phyloP scores from a whole-genome alignment of 2,888 invertebrate species.

The Heliconius hortense region DNA sequence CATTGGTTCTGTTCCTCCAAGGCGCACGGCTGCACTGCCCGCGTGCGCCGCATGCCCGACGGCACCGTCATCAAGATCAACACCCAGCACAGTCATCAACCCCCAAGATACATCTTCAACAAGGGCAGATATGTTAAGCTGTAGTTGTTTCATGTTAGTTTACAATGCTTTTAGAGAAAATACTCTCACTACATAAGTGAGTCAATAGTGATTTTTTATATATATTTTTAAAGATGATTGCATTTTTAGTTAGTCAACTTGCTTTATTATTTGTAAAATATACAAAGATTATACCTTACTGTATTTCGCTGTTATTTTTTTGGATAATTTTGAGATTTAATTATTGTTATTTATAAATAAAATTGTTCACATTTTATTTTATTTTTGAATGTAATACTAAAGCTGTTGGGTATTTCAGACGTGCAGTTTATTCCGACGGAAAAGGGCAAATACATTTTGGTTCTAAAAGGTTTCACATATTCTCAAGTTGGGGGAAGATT shows the following conservation, averaged over 20 bases:
- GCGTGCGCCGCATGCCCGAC: conserved; percentile 41
- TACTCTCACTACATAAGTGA: too few relatives aligned
- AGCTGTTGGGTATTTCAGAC: conserved; percentile 59
- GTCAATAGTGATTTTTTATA: not conserved
- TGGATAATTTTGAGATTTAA: not conserved
- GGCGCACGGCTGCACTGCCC: conserved; percentile 48
- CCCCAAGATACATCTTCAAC: conserved; percentile 46
- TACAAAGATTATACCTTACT: conserved; percentile 1
- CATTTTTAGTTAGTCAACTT: conserved; percentile 6
- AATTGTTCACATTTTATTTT: conserved; percentile 4
- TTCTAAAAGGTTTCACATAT: conserved; percentile 74
- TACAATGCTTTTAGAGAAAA: not conserved
- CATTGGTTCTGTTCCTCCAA: conserved; percentile 58
- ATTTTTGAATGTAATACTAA: conserved; percentile 44
- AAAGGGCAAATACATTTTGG: conserved; percentile 75
- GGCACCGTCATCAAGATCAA: conserved; percentile 43
- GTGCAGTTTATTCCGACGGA: conserved; percentile 79
- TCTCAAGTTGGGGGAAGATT: conserved; percentile 78
- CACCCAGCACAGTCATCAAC: conserved; percentile 47
- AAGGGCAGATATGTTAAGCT: conserved; percentile 47
- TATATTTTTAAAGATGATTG: not conserved
- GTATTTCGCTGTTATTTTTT: conserved; percentile 16
- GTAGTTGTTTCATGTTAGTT: conserved; percentile 27
- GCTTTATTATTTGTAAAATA: conserved; percentile 2
- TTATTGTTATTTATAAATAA: not conserved